Evolutionary conservation across 2,113 vertebrate genomes (phyloP).

Genomic region (Stomatorhinus ivindoensis): DNA sequence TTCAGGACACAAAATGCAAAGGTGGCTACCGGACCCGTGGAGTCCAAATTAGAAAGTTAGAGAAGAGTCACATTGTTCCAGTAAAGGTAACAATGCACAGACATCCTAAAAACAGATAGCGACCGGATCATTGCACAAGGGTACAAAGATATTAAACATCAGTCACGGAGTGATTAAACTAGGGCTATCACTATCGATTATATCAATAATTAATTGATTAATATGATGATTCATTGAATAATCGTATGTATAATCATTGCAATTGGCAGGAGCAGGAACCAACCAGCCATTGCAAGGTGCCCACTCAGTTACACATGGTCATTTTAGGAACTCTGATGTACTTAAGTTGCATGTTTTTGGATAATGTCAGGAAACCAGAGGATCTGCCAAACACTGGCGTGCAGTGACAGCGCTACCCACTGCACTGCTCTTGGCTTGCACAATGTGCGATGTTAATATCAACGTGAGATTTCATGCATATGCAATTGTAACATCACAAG

Average conservation of each 20-base stretch:
- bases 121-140: neutral
- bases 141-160: neutral
- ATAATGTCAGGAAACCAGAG: neutral
- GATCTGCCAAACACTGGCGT: neutral
- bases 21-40: neutral
- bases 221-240: neutral
- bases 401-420: neutral
- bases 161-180: neutral
- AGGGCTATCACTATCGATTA: neutral
- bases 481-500: neutral
- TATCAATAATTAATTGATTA: neutral
- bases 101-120: neutral
- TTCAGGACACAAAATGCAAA: constrained; percentile 25
- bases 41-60: neutral
- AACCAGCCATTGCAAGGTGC: neutral
- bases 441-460: neutral
- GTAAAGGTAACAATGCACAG: neutral
- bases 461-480: neutral
- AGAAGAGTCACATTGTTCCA: neutral
- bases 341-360: neutral
- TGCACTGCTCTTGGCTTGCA: neutral
- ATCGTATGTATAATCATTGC: neutral
- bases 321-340: neutral
- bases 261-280: neutral
- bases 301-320: neutral